A percentile compares a stretch with the other conserved stretches of the same genome.
Conservation (phyloP, 2,113 vertebrate species). For the Pardalotus punctatus region DNA sequence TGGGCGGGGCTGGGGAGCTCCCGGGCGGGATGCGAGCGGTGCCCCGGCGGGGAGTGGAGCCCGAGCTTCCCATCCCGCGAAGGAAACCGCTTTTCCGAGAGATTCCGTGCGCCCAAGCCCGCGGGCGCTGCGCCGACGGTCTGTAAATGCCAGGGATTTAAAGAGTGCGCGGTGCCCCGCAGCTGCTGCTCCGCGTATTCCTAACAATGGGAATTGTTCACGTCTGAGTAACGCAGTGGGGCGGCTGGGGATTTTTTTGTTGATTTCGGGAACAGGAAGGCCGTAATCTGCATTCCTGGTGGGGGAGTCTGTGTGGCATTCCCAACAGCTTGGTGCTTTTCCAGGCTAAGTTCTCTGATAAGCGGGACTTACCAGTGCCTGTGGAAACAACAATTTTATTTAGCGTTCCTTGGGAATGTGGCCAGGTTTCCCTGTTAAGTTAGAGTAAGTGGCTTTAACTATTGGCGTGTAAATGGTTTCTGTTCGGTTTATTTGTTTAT, state of each 20-base stretch:
- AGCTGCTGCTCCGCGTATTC: not conserved
- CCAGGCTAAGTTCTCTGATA: not conserved
- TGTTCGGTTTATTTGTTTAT: not conserved
- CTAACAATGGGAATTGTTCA: not conserved
- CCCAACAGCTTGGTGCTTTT: not conserved
- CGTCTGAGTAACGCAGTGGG: not conserved
- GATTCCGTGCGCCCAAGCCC: accelerated
- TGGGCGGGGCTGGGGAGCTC: no score
- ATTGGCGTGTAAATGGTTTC: not conserved
- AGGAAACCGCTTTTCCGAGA: accelerated
- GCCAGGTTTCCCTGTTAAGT: not conserved
- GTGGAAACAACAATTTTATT: not conserved
- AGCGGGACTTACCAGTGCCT: not conserved
- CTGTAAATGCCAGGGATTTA: accelerated
- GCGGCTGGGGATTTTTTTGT: not conserved
- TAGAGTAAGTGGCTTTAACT: not conserved
- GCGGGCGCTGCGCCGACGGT: not conserved
- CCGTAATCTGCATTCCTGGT: not conserved
- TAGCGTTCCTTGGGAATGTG: not conserved
- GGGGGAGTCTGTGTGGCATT: not conserved
- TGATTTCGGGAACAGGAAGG: not conserved
- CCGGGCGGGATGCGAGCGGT: not conserved
- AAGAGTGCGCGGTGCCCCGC: not conserved
- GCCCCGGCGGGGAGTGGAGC: not conserved
- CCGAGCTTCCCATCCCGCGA: accelerated